Conservation (phyloP, 2,797 vertebrate species). For the Pyrocephalus nanus region DNA sequence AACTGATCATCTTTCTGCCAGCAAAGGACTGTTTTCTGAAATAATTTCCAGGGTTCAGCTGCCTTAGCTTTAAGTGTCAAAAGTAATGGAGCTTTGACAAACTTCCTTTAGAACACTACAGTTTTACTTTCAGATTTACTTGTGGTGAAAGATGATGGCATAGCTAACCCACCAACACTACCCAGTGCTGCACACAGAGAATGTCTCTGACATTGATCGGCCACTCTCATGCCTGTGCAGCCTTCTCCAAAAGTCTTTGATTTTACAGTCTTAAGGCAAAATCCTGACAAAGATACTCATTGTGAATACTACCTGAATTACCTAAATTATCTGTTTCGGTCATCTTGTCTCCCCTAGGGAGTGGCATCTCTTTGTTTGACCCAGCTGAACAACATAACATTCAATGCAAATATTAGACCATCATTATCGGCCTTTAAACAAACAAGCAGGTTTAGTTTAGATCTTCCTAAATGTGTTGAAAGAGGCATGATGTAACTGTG, state of each 20-base stretch:
- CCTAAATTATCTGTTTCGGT: neutral
- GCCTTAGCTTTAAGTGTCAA: neutral
- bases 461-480: neutral
- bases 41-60: neutral
- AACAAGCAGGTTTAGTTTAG: neutral
- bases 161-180: neutral
- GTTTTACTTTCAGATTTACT: neutral
- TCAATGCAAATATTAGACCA: neutral
- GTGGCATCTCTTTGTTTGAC: neutral
- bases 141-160: neutral
- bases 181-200: neutral
- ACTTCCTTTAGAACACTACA: neutral
- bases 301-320: neutral
- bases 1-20: neutral
- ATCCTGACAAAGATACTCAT: neutral
- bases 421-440: neutral
- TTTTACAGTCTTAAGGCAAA: neutral
- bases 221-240: neutral
- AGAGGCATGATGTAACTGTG: neutral
- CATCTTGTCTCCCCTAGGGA: constrained; percentile 37
- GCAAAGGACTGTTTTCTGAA: neutral
- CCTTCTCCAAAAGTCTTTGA: neutral
- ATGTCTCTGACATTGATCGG: neutral
- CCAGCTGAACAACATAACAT: neutral
- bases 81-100: neutral